Conservation (phyloP, 2,888 invertebrate genomes). For the Torymus aiolomorphi region DNA sequence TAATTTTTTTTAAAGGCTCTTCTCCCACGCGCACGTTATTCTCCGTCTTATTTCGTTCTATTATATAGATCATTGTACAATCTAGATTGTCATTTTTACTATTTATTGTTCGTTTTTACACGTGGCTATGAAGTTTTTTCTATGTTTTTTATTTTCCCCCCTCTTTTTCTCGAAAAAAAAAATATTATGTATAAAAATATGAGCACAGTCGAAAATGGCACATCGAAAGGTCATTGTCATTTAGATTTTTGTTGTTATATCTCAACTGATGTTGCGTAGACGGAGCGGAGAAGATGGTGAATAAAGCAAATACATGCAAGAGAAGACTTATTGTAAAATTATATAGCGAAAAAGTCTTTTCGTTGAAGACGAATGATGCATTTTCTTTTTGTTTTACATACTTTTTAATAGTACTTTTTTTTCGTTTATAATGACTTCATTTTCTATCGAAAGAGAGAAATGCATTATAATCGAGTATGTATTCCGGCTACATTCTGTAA, state of each 20-base stretch:
- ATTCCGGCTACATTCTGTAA: constrained; percentile 37
- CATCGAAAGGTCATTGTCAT: neutral
- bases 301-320: neutral
- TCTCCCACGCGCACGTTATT: constrained; percentile 22
- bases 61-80: constrained; percentile 8
- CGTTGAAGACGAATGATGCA: neutral
- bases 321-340: constrained; percentile 2
- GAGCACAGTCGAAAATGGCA: constrained; percentile 5
- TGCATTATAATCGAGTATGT: constrained; percentile 39
- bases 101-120: constrained; percentile 15
- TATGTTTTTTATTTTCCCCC: constrained; percentile 1
- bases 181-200: too few relatives aligned
- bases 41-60: constrained; percentile 7
- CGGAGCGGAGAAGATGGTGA: neutral
- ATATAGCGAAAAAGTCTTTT: neutral
- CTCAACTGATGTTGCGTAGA: too few relatives aligned
- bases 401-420: neutral
- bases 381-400: constrained; percentile 22
- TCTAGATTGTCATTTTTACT: constrained; percentile 4
- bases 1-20: constrained; percentile 40
- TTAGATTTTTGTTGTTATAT: too few relatives aligned
- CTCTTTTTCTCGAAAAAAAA: neutral
- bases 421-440: constrained; percentile 14
- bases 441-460: constrained; percentile 25
- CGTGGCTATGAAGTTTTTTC: constrained; percentile 16